These are phyloP conservation scores for Aspiorhynchus laticeps DNA, from an alignment of 2,113 vertebrate genomes.

Conservation along the genomic window DNA sequence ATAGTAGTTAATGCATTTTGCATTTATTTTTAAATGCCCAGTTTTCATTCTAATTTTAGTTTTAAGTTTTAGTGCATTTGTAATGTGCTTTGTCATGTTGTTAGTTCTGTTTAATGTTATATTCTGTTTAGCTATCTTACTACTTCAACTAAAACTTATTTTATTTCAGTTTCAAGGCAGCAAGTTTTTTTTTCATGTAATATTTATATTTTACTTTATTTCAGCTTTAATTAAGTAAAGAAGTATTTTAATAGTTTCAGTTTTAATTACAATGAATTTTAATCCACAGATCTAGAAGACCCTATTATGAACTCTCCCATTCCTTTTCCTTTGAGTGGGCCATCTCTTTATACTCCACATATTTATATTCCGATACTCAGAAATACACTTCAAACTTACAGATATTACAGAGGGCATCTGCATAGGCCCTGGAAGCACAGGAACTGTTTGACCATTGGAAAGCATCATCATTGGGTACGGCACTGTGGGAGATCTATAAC, in stretches of 20 bases:
- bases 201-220: neutral
- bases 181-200: neutral
- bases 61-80: neutral
- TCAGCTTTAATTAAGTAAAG: neutral
- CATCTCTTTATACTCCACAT: neutral
- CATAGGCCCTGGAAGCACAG: conserved; percentile 88
- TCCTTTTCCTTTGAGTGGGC: neutral
- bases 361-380: neutral
- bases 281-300: neutral
- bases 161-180: neutral
- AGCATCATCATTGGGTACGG: conserved; percentile 94
- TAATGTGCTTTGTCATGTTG: neutral
- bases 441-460: conserved; percentile 89
- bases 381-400: conserved; percentile 74
- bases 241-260: neutral
- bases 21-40: neutral
- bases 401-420: conserved; percentile 98
- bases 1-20: neutral
- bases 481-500: conserved; percentile 85
- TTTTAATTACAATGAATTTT: neutral
- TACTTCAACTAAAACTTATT: neutral
- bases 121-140: neutral
- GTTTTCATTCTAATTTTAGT: neutral
- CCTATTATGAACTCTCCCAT: neutral
- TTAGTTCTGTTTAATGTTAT: neutral